Evolutionary conservation across 1,140 invertebrate species (phyloP).

Genomic region (Habropoda laboriosa): DNA sequence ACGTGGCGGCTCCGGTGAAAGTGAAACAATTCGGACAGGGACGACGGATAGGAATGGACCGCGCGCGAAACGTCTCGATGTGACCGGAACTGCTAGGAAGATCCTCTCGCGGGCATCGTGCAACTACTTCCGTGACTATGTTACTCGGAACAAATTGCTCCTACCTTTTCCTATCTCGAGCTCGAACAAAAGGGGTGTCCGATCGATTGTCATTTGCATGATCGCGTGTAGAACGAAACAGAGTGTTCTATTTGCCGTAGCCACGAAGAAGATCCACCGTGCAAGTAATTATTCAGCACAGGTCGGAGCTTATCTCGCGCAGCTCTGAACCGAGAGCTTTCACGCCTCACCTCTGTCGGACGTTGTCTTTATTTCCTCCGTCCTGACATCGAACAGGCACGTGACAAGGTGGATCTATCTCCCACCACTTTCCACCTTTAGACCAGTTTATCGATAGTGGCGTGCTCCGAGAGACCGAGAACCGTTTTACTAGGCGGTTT

Average conservation of each 20-base stretch:
- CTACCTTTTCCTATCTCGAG: constrained; percentile 37
- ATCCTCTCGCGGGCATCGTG: constrained; percentile 52
- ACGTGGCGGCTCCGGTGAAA: constrained; percentile 68
- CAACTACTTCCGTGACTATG: constrained; percentile 45
- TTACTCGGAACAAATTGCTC: constrained; percentile 8
- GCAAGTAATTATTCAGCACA: background rate
- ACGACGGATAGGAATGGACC: constrained; percentile 4
- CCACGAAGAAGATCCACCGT: background rate
- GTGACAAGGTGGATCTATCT: constrained; percentile 4
- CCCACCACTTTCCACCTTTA: constrained; percentile 3
- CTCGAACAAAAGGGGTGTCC: background rate
- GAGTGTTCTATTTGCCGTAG: background rate
- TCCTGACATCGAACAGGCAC: constrained; percentile 10
- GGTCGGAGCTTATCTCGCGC: background rate
- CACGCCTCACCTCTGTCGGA: constrained; percentile 1
- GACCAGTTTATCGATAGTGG: constrained; percentile 5
- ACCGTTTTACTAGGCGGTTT: constrained; percentile 63
- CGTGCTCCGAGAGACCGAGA: background rate
- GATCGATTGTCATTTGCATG: background rate
- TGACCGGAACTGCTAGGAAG: constrained; percentile 44
- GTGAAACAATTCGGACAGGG: constrained; percentile 63
- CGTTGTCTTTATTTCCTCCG: constrained; percentile 49
- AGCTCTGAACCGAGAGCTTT: constrained; percentile 22
- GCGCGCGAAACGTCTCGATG: constrained; percentile 36
- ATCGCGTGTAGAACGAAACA: constrained; percentile 9